Conservation (phyloP, 1,140 invertebrate genomes). For the Drosophila erecta region DNA sequence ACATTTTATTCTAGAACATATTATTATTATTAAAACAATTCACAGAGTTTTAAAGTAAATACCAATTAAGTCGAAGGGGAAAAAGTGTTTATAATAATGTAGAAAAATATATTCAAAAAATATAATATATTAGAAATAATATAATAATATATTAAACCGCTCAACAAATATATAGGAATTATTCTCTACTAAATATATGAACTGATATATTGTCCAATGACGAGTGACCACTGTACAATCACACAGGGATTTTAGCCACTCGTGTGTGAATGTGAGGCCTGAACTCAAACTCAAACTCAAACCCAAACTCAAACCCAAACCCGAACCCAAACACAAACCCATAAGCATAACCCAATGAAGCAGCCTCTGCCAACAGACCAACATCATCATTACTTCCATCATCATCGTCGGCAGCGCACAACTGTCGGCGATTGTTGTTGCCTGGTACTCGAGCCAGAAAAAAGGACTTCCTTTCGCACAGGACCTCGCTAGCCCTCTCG, state of each 20-base stretch:
- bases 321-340: conserved; percentile 43
- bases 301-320: conserved; percentile 30
- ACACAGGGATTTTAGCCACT: conserved; percentile 15
- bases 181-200: neutral
- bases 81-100: no score
- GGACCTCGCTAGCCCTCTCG: conserved; percentile 29
- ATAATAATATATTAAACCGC: no score
- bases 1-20: no score
- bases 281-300: conserved; percentile 28
- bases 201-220: neutral
- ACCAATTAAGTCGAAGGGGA: no score
- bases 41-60: no score
- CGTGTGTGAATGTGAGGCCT: conserved; percentile 8
- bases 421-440: conserved; percentile 30
- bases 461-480: conserved; percentile 59
- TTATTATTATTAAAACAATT: no score
- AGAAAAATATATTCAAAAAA: no score
- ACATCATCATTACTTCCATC: conserved; percentile 51
- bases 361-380: conserved; percentile 52
- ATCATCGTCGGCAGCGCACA: conserved; percentile 47
- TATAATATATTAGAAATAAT: no score
- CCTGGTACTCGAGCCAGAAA: conserved; percentile 46
- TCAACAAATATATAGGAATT: neutral
- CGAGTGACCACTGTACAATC: conserved; percentile 16
- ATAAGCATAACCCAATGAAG: conserved; percentile 72